phyloP scores from a whole-genome alignment of 2,888 invertebrate species.

The Pedicia rivosa region DNA sequence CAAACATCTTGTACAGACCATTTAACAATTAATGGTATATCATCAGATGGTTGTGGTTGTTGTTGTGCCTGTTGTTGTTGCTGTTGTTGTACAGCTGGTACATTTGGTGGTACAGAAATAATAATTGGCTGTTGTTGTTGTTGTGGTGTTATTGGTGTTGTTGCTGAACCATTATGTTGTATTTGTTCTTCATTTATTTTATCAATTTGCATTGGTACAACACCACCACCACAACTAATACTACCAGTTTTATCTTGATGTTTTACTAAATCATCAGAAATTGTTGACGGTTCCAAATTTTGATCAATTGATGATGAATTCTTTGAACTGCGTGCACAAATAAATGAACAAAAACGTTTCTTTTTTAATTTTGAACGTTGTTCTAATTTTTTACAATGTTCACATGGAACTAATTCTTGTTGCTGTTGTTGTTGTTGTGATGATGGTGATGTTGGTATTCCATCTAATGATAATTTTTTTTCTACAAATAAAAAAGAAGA shows the following conservation, averaged over 20 bases:
- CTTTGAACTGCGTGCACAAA: constrained; percentile 39
- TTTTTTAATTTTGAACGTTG: constrained; percentile 50
- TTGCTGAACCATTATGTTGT: too few relatives aligned
- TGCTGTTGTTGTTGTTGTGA: too few relatives aligned
- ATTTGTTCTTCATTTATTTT: too few relatives aligned
- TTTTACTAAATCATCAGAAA: not conserved
- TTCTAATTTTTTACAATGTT: constrained; percentile 54
- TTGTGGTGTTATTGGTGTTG: too few relatives aligned
- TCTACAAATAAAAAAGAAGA: too few relatives aligned
- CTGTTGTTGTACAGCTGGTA: not conserved
- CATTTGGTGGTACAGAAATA: too few relatives aligned
- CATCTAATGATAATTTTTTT: too few relatives aligned
- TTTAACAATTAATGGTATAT: constrained; percentile 24
- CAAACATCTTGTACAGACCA: constrained; percentile 70
- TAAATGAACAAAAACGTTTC: constrained; percentile 58
- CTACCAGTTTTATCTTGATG: not conserved
- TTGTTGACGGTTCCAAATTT: constrained; percentile 8
- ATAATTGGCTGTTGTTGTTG: too few relatives aligned
- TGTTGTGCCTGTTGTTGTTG: constrained; percentile 3
- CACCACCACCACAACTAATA: too few relatives aligned
- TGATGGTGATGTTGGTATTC: too few relatives aligned
- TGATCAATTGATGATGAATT: constrained; percentile 23
- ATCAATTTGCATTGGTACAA: too few relatives aligned
- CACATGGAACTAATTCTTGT: too few relatives aligned
- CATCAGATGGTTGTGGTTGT: constrained; percentile 10